Evolutionary conservation across 2,113 vertebrate species (phyloP).

Genomic region (Corythornis vintsioides): DNA sequence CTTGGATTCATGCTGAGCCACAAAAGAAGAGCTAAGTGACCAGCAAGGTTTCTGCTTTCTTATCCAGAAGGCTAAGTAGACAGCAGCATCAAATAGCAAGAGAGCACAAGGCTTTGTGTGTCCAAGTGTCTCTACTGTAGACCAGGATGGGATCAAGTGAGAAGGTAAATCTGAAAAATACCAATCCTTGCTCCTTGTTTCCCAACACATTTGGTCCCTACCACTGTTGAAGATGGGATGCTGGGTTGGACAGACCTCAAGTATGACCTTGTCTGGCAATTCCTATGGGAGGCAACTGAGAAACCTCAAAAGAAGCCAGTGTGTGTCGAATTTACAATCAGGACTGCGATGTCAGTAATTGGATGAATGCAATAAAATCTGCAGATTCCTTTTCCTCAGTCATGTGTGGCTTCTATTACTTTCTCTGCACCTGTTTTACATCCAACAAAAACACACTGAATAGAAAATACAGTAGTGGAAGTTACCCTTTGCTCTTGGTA

Average conservation of each 20-base stretch:
- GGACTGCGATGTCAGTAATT: neutral
- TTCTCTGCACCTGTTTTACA: slow-evolving; percentile 27
- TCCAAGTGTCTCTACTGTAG: neutral
- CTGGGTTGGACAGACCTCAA: neutral
- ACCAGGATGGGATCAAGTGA: neutral
- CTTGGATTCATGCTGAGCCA: neutral
- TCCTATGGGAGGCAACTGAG: neutral
- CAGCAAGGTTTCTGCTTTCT: neutral
- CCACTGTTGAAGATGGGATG: neutral
- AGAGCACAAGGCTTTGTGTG: neutral
- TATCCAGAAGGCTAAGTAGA: neutral
- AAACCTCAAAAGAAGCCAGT: slow-evolving; percentile 20
- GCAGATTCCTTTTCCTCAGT: slow-evolving; percentile 1
- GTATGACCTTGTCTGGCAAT: neutral
- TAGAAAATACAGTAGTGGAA: slow-evolving; percentile 43
- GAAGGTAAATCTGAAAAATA: neutral
- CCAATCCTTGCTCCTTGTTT: neutral
- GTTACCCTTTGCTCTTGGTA: slow-evolving; percentile 37
- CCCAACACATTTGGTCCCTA: neutral
- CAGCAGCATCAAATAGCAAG: neutral
- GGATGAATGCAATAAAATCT: slow-evolving; percentile 35
- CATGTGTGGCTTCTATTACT: slow-evolving; percentile 36
- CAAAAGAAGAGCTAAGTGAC: neutral
- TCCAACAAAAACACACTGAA: slow-evolving; percentile 42
- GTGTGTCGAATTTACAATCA: neutral